phyloP scores from a whole-genome alignment of 2,797 vertebrate genomes.

The Karalla daura region DNA sequence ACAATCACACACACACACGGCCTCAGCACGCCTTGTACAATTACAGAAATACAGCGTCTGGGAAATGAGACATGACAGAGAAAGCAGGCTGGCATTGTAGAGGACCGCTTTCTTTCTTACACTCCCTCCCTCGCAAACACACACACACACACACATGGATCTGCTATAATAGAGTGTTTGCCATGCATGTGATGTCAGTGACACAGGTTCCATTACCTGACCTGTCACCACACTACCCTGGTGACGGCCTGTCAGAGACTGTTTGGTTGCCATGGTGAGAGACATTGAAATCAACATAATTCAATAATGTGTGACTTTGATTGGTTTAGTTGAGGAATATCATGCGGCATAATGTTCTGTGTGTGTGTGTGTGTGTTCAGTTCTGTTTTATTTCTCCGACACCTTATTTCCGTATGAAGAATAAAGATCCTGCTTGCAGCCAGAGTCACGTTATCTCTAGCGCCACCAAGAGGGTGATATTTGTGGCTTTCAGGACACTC shows the following conservation, averaged over 20 bases:
- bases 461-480: background rate
- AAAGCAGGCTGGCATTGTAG: conserved; percentile 45
- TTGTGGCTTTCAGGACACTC: too few species aligned
- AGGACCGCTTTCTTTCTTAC: conserved; percentile 52
- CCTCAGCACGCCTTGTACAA: conserved; percentile 65
- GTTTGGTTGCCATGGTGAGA: conserved; percentile 61
- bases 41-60: conserved; percentile 76
- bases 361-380: background rate
- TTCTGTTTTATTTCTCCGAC: background rate
- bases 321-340: conserved; percentile 43
- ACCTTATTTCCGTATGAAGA: background rate
- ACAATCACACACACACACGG: background rate
- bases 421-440: background rate
- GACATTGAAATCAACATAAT: conserved; percentile 61
- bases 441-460: background rate
- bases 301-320: conserved; percentile 51
- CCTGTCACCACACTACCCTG: conserved; percentile 60
- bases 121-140: background rate
- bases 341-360: background rate
- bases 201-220: conserved; percentile 81
- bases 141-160: conserved; percentile 5
- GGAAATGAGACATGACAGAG: conserved; percentile 80
- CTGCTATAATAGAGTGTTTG: conserved; percentile 70
- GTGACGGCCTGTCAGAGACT: conserved; percentile 69
- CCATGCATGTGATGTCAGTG: conserved; percentile 50